A percentile compares a stretch with the other conserved stretches of the same genome.
These are phyloP conservation scores for Pristionchus exspectatus DNA, from an alignment of 2,888 invertebrate genomes.

Conservation along the genomic window DNA sequence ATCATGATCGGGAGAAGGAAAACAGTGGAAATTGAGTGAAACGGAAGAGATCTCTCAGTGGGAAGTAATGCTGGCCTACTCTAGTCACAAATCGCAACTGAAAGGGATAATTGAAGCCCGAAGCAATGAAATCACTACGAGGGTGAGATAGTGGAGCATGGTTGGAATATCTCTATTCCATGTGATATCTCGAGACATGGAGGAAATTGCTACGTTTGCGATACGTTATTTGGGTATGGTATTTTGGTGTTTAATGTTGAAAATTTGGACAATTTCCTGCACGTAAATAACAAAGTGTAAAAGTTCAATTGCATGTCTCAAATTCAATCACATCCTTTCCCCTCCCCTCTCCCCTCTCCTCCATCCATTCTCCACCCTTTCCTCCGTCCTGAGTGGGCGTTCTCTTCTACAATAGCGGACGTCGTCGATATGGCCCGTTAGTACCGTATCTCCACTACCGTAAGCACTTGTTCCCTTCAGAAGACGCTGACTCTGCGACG, in stretches of 20 bases:
- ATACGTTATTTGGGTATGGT: no score
- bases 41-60: neutral
- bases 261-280: no score
- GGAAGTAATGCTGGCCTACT: neutral
- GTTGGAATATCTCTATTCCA: no score
- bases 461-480: neutral
- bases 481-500: constrained; percentile 30
- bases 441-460: neutral
- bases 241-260: no score
- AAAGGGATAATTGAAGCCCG: neutral
- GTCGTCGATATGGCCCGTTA: constrained; percentile 14
- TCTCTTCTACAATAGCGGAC: neutral
- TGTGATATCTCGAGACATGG: no score
- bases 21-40: neutral
- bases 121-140: neutral
- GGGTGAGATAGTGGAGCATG: no score
- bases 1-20: constrained; percentile 8
- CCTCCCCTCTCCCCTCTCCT: neutral
- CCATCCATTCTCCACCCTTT: neutral
- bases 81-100: neutral
- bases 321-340: neutral
- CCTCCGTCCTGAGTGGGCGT: neutral
- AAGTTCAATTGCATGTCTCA: neutral
- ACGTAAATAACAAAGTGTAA: neutral
- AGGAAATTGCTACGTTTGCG: no score